Conservation (phyloP, 1,140 invertebrate species). For the Globodera rostochiensis region DNA sequence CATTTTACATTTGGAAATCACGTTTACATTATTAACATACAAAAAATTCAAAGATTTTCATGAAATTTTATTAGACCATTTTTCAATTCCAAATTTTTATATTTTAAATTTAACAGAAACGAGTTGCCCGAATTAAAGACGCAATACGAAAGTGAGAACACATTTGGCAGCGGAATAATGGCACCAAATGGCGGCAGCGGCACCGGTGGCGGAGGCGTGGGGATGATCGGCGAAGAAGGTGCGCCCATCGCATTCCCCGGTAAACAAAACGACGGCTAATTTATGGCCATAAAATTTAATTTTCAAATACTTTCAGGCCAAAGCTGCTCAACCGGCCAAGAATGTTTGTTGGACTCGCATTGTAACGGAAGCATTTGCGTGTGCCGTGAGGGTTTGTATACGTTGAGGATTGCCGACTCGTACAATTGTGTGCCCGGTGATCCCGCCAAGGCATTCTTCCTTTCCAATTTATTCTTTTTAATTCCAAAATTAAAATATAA, state of each 20-base stretch:
- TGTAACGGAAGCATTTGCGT: conserved; percentile 56
- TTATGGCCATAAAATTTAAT: too few species aligned
- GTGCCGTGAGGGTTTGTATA: conserved; percentile 50
- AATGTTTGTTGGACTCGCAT: conserved; percentile 51
- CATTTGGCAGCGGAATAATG: background rate
- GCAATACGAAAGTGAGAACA: conserved; percentile 18
- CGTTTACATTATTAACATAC: too few species aligned
- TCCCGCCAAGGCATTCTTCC: conserved; percentile 42
- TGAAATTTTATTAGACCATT: too few species aligned
- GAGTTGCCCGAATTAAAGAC: conserved; percentile 8
- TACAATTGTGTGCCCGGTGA: conserved; percentile 58
- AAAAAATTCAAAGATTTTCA: too few species aligned
- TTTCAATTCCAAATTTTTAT: background rate
- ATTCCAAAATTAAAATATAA: too few species aligned
- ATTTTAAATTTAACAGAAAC: conserved; percentile 13
- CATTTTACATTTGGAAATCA: conserved; percentile 11
- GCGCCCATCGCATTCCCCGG: conserved; percentile 27
- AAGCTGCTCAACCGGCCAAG: conserved; percentile 47
- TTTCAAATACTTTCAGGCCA: conserved; percentile 20
- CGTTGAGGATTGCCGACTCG: conserved; percentile 50
- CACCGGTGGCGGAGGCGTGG: background rate
- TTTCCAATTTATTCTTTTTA: background rate
- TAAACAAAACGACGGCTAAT: background rate
- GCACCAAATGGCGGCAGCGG: background rate
- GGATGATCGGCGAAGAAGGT: background rate